Percentiles rank a stretch among this genome's conserved stretches.
Evolutionary conservation across 2,113 vertebrate genomes (phyloP).

Genomic region (Grammomys surdaster): DNA sequence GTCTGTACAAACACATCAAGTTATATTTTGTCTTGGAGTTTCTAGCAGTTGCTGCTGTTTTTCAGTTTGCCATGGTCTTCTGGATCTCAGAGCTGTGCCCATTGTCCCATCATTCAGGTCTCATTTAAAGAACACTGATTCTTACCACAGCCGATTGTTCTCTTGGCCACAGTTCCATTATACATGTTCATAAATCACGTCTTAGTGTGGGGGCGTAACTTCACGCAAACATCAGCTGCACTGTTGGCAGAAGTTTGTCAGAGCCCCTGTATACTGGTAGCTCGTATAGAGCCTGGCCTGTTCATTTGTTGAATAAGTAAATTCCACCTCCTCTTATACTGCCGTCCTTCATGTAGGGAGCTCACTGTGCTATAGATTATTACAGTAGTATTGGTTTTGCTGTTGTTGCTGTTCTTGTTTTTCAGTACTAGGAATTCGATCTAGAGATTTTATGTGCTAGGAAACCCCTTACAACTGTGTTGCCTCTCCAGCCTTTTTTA

Average conservation of each 20-base stretch:
- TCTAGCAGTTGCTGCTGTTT: background rate
- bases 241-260: background rate
- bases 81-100: background rate
- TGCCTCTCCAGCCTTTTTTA: background rate
- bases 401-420: background rate
- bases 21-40: background rate
- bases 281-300: background rate
- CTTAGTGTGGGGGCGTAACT: background rate
- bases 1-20: background rate
- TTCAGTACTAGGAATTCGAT: background rate
- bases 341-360: background rate
- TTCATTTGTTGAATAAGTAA: background rate
- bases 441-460: background rate
- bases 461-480: background rate
- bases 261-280: background rate
- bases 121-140: background rate
- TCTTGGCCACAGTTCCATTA: background rate
- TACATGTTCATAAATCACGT: background rate
- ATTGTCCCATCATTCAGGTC: background rate
- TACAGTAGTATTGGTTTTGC: background rate
- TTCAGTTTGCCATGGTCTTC: background rate
- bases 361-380: background rate
- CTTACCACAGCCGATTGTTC: background rate
- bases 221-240: background rate
- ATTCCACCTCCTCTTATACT: background rate